Percentiles rank a stretch among this genome's conserved stretches.
Conservation (phyloP, 2,888 invertebrate genomes). For the Acanthosepion pharaonis region DNA sequence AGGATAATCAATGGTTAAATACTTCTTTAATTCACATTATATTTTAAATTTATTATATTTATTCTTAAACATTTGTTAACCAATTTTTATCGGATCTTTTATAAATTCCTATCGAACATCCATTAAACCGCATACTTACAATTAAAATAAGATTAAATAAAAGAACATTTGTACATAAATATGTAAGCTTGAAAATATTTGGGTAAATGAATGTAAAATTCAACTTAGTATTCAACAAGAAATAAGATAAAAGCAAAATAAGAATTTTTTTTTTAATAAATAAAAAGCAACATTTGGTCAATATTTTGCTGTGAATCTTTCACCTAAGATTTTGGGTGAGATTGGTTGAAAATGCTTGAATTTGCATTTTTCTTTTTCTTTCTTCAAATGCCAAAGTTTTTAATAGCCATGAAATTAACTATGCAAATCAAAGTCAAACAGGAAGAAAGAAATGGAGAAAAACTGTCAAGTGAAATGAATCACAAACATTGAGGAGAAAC, state of each 20-base stretch:
- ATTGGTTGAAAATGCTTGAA: background rate
- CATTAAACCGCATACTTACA: background rate
- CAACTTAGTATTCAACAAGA: background rate
- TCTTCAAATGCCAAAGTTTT: background rate
- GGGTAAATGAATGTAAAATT: background rate
- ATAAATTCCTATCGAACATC: background rate
- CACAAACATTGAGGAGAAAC: background rate
- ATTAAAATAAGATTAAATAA: background rate
- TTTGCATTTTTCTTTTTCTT: background rate
- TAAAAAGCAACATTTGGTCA: conserved; percentile 2
- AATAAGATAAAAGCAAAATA: background rate
- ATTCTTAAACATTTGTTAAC: background rate
- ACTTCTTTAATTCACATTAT: background rate
- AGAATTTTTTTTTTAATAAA: background rate
- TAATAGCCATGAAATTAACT: background rate
- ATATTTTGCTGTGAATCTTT: no score
- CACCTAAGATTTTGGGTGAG: background rate
- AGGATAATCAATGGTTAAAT: background rate
- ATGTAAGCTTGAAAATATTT: background rate
- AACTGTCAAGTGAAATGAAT: background rate
- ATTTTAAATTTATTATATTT: background rate
- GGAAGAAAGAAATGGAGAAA: background rate
- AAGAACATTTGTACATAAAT: background rate
- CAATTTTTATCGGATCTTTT: background rate
- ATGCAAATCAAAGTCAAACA: background rate